Conservation (phyloP, 2,888 invertebrate genomes). For the Rhagonycha lutea region DNA sequence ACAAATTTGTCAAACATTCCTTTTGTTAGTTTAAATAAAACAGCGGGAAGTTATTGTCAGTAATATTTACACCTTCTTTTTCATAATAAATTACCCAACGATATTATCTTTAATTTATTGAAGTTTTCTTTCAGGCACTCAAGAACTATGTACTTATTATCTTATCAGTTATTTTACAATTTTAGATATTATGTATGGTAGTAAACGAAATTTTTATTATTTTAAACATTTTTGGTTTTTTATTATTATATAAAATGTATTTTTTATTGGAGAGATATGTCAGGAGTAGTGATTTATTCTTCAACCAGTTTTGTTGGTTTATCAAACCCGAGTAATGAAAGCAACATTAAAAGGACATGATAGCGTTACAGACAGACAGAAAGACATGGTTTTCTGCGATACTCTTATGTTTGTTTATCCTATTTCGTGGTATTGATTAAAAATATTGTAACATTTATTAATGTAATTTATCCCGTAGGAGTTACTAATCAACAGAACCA, state of each 20-base stretch:
- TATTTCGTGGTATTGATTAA: neutral
- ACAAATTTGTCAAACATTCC: constrained; percentile 52
- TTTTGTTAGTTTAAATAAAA: constrained; percentile 47
- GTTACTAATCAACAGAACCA: neutral
- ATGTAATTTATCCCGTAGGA: neutral
- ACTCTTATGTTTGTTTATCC: neutral
- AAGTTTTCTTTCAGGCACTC: neutral
- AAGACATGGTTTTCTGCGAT: no score
- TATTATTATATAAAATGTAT: neutral
- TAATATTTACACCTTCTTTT: constrained; percentile 54
- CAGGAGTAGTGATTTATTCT: no score
- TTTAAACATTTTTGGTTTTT: neutral
- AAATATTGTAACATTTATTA: no score
- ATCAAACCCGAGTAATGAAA: no score
- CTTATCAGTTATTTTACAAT: neutral
- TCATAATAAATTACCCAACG: constrained; percentile 50
- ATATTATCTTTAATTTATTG: constrained; percentile 41
- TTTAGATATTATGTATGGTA: neutral
- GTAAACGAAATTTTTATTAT: neutral
- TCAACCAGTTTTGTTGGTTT: no score
- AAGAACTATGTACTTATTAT: neutral
- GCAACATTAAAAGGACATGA: no score
- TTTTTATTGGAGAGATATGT: neutral
- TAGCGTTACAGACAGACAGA: no score
- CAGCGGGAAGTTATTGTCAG: constrained; percentile 51